Evolutionary conservation across 2,888 invertebrate genomes (phyloP), one percentile per base, ranked within the genome.

Genomic region (Agrochola litura): DNA sequence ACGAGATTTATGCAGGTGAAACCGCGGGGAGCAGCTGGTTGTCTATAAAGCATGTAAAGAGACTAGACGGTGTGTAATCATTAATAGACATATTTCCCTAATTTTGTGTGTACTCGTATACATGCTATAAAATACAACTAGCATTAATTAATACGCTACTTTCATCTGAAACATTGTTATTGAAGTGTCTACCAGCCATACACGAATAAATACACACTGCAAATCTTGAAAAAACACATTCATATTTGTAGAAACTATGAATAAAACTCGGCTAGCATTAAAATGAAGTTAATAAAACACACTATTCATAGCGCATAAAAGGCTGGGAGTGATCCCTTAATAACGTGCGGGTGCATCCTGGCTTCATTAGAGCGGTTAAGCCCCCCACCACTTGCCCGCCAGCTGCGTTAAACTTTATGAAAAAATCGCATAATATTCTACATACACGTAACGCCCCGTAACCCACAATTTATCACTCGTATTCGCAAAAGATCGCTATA

Each of bases 211-310:
- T 22, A 83, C 74, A 65, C 46, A 49, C 61, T 22, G 1, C n/a
- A 61, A 65, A 61, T 69, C 72, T 74, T 49, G 43, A 74, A 77
- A 77, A 82, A 60, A 73, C 64, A 73, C 68, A 77, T 79, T 81
- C 76, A 67, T 54, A 82, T 77, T 86, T 87, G 77, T 83, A 73
- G 43, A 72, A 78, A 65, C 25, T 77, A 77, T 79, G 67, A 43
- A 86, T 81, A 87, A 82, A 80, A 61, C 81, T 83, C 83, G 77
- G 84, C 79, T 84, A 70, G 84, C 83, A 91, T 92, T 91, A 92
- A 91, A 91, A 91, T 91, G 89, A 92, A 89, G 90, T 91, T 93
- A 90, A 92, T 93, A 92, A 92, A 93, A 92, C 91, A 91, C 89
- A 87, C 90, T 91, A 90, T 91, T 92, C 92, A 90, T 90, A 81